Evolutionary conservation across 2,113 vertebrate genomes (phyloP).

Genomic region (Cettia cetti): DNA sequence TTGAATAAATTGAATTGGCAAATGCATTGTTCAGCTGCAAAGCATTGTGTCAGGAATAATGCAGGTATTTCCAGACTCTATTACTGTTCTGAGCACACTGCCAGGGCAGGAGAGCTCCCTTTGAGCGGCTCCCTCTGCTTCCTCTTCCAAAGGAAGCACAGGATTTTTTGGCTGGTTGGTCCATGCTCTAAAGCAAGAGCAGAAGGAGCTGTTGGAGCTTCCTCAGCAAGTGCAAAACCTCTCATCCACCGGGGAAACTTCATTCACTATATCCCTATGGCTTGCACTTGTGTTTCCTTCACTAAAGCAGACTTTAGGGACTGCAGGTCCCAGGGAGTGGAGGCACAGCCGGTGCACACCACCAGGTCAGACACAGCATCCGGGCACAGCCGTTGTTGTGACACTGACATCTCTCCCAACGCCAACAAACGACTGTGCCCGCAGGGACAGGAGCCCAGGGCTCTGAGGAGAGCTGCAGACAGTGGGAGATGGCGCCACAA

Average conservation of each 20-base stretch:
- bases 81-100: not conserved
- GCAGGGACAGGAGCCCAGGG: not conserved
- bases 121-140: not conserved
- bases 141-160: not conserved
- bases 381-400: not conserved
- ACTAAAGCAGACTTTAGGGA: not conserved
- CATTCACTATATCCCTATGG: not conserved
- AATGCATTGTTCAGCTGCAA: conserved; percentile 6
- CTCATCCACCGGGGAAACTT: not conserved
- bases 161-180: not conserved
- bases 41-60: conserved; percentile 44
- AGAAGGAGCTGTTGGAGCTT: not conserved
- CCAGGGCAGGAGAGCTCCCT: conserved; percentile 10
- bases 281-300: not conserved
- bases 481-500: accelerated
- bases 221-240: not conserved
- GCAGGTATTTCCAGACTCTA: not conserved
- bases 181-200: not conserved
- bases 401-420: not conserved
- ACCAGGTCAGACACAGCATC: not conserved
- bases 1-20: conserved; percentile 60
- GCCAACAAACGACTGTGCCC: not conserved
- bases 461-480: not conserved
- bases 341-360: not conserved
- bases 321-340: not conserved